Evolutionary conservation across 2,113 vertebrate species (phyloP).

Genomic region (Notechis scutatus): DNA sequence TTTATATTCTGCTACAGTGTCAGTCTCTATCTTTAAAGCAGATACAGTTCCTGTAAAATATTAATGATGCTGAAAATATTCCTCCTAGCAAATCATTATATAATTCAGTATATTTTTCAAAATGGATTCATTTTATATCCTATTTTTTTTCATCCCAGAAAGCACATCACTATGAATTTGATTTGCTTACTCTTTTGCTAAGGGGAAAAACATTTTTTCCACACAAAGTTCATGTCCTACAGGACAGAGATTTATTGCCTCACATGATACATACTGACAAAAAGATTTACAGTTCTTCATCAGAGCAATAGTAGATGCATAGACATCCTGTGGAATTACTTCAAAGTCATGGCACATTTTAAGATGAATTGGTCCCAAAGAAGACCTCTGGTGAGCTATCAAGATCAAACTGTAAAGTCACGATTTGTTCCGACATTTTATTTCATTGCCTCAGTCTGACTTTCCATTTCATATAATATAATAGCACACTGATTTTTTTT

Average conservation of each 20-base stretch:
- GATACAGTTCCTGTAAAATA: slow-evolving; percentile 3
- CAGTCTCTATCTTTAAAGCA: background rate
- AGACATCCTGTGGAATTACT: slow-evolving; percentile 23
- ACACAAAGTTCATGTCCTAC: slow-evolving; percentile 39
- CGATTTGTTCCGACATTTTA: slow-evolving; percentile 53
- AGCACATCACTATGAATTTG: slow-evolving; percentile 53
- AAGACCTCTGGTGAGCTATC: slow-evolving; percentile 38
- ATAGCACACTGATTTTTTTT: slow-evolving; percentile 28
- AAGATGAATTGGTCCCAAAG: slow-evolving; percentile 48
- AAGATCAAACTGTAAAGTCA: slow-evolving; percentile 19
- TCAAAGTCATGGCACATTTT: slow-evolving; percentile 46
- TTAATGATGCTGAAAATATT: slow-evolving; percentile 30
- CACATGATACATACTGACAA: slow-evolving; percentile 56
- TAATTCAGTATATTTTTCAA: slow-evolving; percentile 39
- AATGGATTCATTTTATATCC: slow-evolving; percentile 1
- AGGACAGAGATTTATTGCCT: slow-evolving; percentile 61
- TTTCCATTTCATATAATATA: slow-evolving; percentile 32
- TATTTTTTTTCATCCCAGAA: slow-evolving; percentile 28
- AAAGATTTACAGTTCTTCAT: slow-evolving; percentile 68
- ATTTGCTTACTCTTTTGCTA: slow-evolving; percentile 51
- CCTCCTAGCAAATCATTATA: slow-evolving; percentile 30
- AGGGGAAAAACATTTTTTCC: slow-evolving; percentile 38
- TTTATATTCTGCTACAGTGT: accelerated
- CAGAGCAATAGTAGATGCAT: slow-evolving; percentile 35
- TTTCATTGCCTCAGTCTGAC: slow-evolving; percentile 16